A percentile compares a stretch with the other conserved stretches of the same genome.
phyloP scores from a whole-genome alignment of 2,888 invertebrate species.

The Standfussiana lucernea region DNA sequence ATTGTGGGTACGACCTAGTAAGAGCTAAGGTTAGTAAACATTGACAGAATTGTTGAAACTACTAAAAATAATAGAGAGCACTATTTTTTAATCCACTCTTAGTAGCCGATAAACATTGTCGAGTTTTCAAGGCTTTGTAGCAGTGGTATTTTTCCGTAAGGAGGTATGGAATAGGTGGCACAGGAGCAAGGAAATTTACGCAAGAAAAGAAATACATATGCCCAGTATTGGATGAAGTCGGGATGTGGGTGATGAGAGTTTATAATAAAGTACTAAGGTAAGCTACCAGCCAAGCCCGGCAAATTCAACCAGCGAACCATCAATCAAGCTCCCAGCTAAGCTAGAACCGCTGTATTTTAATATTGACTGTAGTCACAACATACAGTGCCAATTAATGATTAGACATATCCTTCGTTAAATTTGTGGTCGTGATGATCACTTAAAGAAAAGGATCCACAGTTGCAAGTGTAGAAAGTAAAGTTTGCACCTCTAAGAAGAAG shows the following conservation, averaged over 20 bases:
- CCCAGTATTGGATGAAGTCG: not conserved
- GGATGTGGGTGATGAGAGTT: not conserved
- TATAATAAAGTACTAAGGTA: not conserved
- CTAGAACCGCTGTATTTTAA: not conserved
- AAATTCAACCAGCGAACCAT: not conserved
- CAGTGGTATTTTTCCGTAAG: not conserved
- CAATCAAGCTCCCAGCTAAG: not conserved
- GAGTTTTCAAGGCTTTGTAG: constrained; percentile 5
- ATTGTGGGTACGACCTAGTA: constrained; percentile 20
- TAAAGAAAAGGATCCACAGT: not conserved
- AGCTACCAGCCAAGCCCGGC: not conserved
- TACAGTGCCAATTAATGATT: not conserved
- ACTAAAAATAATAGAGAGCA: constrained; percentile 17
- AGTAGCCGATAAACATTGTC: constrained; percentile 19
- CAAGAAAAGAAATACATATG: not conserved
- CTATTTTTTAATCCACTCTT: constrained; percentile 29
- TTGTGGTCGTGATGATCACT: not conserved
- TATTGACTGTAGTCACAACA: not conserved
- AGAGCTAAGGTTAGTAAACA: constrained; percentile 47
- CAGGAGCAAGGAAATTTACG: not conserved
- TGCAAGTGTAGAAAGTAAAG: not conserved
- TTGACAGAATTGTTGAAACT: constrained; percentile 45
- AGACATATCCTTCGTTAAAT: not conserved
- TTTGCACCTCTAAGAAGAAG: not conserved
- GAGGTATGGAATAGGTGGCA: not conserved